Conservation (phyloP, 2,113 vertebrate genomes). For the Syngnathus floridae region DNA sequence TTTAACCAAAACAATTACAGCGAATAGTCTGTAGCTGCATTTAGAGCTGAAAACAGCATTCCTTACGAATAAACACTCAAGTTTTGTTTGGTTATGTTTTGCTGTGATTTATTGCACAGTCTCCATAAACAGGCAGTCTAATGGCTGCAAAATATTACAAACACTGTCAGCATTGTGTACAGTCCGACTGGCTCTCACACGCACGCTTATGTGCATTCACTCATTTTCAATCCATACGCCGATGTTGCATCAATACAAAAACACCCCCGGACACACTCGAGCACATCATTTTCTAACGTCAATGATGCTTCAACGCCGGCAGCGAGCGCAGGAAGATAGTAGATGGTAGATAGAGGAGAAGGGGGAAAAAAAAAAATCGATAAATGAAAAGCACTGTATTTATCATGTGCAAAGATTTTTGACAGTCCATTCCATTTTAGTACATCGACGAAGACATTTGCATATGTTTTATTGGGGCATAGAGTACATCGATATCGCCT, state of each 20-base stretch:
- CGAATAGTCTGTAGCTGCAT: not conserved
- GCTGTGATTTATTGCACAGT: conserved; percentile 57
- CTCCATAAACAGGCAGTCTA: conserved; percentile 56
- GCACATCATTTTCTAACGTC: conserved; percentile 21
- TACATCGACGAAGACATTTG: conserved; percentile 30
- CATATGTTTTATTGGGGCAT: conserved; percentile 24
- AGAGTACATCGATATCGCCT: conserved; percentile 22
- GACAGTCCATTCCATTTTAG: conserved; percentile 17
- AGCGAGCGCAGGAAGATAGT: conserved; percentile 14
- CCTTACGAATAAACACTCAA: conserved; percentile 60
- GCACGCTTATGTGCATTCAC: conserved; percentile 1
- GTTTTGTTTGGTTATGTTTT: conserved; percentile 59
- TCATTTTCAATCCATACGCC: not conserved
- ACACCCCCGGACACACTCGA: conserved; percentile 11
- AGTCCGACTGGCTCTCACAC: conserved; percentile 22
- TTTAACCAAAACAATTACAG: conserved; percentile 31
- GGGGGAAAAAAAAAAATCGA: conserved; percentile 25
- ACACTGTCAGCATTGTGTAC: conserved; percentile 57
- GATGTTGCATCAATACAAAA: not conserved
- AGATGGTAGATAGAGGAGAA: no score
- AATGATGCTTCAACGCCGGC: conserved; percentile 17
- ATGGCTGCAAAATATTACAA: conserved; percentile 59
- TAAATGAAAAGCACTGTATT: conserved; percentile 35
- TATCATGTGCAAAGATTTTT: conserved; percentile 33
- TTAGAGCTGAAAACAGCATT: conserved; percentile 45